Percentiles rank a stretch among this genome's conserved stretches.
Conservation (phyloP, 2,113 vertebrate genomes). For the Oxygymnocypris stewartii region DNA sequence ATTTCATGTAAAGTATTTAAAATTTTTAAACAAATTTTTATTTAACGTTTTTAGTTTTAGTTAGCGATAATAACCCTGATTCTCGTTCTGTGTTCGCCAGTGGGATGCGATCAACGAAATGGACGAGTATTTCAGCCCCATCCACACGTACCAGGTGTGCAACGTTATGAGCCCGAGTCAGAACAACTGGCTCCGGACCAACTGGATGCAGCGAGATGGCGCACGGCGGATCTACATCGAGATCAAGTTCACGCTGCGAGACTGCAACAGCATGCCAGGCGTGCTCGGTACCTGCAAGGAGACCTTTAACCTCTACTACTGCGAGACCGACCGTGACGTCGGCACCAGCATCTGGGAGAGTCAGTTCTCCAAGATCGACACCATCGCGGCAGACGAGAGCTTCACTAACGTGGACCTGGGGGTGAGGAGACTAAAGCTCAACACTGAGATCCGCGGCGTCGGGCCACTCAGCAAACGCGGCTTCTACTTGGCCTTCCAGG, state of each 20-base stretch:
- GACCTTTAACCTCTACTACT: conserved; percentile 96
- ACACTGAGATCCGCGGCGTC: conserved; percentile 91
- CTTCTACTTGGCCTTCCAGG: conserved; percentile 97
- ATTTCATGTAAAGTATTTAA: neutral
- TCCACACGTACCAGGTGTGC: conserved; percentile 97
- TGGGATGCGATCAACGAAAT: conserved; percentile 98
- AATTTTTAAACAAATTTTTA: neutral
- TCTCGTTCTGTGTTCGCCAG: conserved; percentile 65
- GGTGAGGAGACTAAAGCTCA: conserved; percentile 88
- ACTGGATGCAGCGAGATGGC: conserved; percentile 87
- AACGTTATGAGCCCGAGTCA: conserved; percentile 97
- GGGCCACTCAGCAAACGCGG: conserved; percentile 87
- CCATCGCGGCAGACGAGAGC: conserved; percentile 94
- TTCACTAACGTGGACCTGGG: conserved; percentile 95
- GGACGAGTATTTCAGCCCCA: conserved; percentile 93
- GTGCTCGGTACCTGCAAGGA: conserved; percentile 97
- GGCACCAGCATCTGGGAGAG: conserved; percentile 85
- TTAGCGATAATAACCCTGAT: neutral
- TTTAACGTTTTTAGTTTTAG: neutral
- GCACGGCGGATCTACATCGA: conserved; percentile 90
- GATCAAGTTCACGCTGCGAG: conserved; percentile 93
- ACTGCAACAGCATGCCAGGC: conserved; percentile 97
- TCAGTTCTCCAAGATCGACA: conserved; percentile 95
- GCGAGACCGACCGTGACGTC: conserved; percentile 88
- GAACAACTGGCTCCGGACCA: conserved; percentile 96